Evolutionary conservation across 2,113 vertebrate genomes (phyloP), one percentile per base, ranked within the genome.

Genomic region (Cygnus atratus): DNA sequence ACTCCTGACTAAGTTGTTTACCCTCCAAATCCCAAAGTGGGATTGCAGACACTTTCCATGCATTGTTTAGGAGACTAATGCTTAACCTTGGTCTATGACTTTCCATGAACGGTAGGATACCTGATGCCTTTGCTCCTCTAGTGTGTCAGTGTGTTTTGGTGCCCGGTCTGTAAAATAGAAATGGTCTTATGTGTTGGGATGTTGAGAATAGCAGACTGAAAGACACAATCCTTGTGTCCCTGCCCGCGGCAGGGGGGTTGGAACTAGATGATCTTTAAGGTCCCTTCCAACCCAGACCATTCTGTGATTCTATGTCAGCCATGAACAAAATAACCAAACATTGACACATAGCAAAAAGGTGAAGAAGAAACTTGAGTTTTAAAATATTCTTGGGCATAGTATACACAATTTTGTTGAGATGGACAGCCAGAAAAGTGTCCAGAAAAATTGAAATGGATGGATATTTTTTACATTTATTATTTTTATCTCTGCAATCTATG

Each of bases 11-110:
- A 16, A 8, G 7, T 61, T 14, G 12, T 18, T 26, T 33, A 25
- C 33, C 13, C 43, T 72, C 21, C 15, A 92, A 59, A 78, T 68
- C 14, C 10, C 28, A 58, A 0, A 0, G 0, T 25, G 28, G 43
- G 28, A 57, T 35, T 2, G 2, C 35, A 83, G 39, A 10, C 17
- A 61, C 24, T 44, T 92, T 72, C 62, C 15, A 25, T 20, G 39
- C 20, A 17, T 20, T 72, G 5, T 68, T 83, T 73, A 65, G 57
- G 5, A 68, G 3, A 39, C 43, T 75, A 87, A 39, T 55, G 31
- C 6, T 58, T 68, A 67, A 82, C 13, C 55, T 75, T 33, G 31
- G 19, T 61, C 65, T 91, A 1, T 54, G 61, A 54, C 5, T 77
- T 94, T 54, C 39, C 37, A 5, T 8, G 13, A 61, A 7, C 31